Base-by-base conservation (phyloP, 1,140 invertebrate genomes). In the Trinorchestia longiramus region DNA sequence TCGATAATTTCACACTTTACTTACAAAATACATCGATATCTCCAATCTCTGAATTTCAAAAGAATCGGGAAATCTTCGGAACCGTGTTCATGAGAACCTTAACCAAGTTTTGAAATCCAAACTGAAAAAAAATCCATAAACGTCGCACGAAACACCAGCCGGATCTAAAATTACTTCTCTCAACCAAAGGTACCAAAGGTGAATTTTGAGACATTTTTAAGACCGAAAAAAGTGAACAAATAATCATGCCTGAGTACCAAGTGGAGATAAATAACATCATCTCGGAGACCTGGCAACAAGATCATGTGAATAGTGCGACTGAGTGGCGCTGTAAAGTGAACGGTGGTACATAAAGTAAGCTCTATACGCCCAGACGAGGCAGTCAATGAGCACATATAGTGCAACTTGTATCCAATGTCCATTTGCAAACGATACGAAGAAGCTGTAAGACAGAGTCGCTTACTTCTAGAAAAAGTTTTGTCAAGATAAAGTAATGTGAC, bases 401-500 rank as follows among this genome's bases (percentile, higher is more conserved):
- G 62, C 62, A 77, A 77, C 62, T 77, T 77, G 62, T 77, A 77
- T 77, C 62, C 62, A 36, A 77, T 77, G 62, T 77, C 62, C 62
- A 77, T 77, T 77, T 77, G 62, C 62, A 77, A 77, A 77, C 62
- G 62, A 77, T 77, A 77, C 62, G 62, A 77, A 77, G 62, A 77
- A 77, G 62, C 62, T 77, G 62, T 77, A 77, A 77, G 62, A 77
- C 62, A 77, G 28, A 77, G 62, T 77, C 62, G 8, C 62, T 77
- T 77, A 77, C 62, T 77, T 36, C 11, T 3, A 77, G 62, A 77
- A 77, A 77, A 77, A 77, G 62, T 77, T 77, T 11, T 77, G 62
- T 77, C 62, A 28, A 77, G 62, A 77, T 77, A 77, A 77, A 77
- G 62, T 77, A 77, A 77, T 77, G 62, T 36, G 62, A 77, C 62